Evolutionary conservation across 1,140 invertebrate species (phyloP).

Genomic region (Hyphantria cunea): DNA sequence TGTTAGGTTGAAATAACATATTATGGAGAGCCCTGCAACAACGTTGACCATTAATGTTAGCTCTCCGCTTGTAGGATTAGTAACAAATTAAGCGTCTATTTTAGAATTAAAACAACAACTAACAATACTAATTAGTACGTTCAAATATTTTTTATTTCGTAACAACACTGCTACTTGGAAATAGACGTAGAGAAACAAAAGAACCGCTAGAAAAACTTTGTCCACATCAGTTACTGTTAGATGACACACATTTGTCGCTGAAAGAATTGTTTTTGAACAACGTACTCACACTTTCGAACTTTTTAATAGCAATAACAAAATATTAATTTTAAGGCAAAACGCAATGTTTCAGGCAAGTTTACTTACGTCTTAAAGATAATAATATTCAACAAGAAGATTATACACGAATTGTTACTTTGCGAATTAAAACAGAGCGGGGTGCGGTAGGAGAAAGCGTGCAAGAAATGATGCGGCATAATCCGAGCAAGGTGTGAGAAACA

Average conservation of each 20-base stretch:
- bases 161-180: too few relatives aligned
- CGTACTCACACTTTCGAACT: background rate
- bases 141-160: too few relatives aligned
- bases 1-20: constrained; percentile 14
- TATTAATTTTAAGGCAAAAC: too few relatives aligned
- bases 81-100: too few relatives aligned
- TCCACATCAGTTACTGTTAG: constrained; percentile 54
- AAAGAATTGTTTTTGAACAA: background rate
- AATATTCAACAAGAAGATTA: constrained; percentile 10
- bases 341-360: background rate
- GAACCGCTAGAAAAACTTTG: constrained; percentile 34
- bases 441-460: constrained; percentile 34
- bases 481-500: constrained; percentile 29
- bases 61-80: background rate
- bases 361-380: constrained; percentile 2
- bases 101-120: too few relatives aligned
- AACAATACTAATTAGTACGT: too few relatives aligned
- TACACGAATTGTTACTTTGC: constrained; percentile 11
- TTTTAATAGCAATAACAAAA: background rate
- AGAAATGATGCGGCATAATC: constrained; percentile 43
- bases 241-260: constrained; percentile 45
- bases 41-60: constrained; percentile 44
- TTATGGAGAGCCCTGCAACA: constrained; percentile 26
- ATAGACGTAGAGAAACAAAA: too few relatives aligned
- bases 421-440: constrained; percentile 22